Evolutionary conservation across 2,797 vertebrate genomes (phyloP).

Genomic region (Hyperoplus immaculatus): DNA sequence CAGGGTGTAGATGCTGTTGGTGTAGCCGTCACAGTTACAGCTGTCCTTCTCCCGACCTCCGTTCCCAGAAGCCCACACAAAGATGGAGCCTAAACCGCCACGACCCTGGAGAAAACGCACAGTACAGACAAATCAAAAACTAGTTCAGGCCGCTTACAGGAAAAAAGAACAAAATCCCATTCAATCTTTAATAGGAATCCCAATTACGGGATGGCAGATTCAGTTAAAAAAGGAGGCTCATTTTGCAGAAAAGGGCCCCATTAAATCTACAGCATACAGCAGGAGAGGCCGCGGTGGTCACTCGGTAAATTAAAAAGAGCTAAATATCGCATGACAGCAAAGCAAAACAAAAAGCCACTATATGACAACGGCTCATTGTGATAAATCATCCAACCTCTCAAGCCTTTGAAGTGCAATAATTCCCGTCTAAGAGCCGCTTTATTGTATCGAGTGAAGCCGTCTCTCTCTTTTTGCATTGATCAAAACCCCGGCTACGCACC

Average conservation of each 20-base stretch:
- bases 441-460: slow-evolving; percentile 70
- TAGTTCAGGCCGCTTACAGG: not conserved
- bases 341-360: slow-evolving; percentile 58
- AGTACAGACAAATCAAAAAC: slow-evolving; percentile 18
- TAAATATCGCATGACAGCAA: slow-evolving; percentile 67
- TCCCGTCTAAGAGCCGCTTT: slow-evolving; percentile 72
- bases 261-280: slow-evolving; percentile 57
- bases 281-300: slow-evolving; percentile 57
- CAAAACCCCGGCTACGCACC: slow-evolving; percentile 61
- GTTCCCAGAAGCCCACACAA: slow-evolving; percentile 97
- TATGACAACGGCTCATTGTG: slow-evolving; percentile 71
- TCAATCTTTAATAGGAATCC: slow-evolving; percentile 60
- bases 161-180: slow-evolving; percentile 43
- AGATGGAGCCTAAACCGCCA: slow-evolving; percentile 94
- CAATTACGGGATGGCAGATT: slow-evolving; percentile 57
- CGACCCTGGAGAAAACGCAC: slow-evolving; percentile 87
- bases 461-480: slow-evolving; percentile 66
- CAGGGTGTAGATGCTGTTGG: slow-evolving; percentile 98
- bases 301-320: slow-evolving; percentile 64
- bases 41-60: slow-evolving; percentile 96
- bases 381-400: slow-evolving; percentile 73
- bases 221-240: slow-evolving; percentile 39
- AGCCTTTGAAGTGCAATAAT: slow-evolving; percentile 72
- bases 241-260: slow-evolving; percentile 12
- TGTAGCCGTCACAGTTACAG: slow-evolving; percentile 99